Evolutionary conservation across 2,888 invertebrate genomes (phyloP).

Genomic region (Nomada hirtipes): DNA sequence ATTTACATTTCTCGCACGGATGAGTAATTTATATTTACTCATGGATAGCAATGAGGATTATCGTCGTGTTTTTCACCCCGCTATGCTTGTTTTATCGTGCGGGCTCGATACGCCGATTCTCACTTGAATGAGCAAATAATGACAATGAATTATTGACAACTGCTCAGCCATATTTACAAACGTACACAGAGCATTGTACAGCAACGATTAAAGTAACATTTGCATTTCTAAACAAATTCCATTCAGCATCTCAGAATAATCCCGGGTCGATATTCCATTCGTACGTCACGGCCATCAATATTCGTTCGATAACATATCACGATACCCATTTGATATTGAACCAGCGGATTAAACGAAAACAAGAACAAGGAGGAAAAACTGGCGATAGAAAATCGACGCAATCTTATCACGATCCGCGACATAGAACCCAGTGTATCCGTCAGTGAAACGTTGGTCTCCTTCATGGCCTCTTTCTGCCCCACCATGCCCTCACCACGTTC

Average conservation of each 20-base stretch:
- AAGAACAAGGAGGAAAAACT: not conserved
- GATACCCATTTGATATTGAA: no score
- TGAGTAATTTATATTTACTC: not conserved
- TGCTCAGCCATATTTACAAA: conserved; percentile 10
- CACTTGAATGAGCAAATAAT: conserved; percentile 2
- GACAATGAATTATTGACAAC: conserved; percentile 12
- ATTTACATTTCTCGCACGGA: not conserved
- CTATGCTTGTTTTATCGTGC: not conserved
- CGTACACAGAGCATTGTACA: not conserved
- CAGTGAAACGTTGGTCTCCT: conserved; percentile 57
- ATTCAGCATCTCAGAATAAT: no score
- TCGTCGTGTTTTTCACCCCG: not conserved
- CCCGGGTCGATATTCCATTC: no score
- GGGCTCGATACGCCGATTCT: not conserved
- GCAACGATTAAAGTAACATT: not conserved
- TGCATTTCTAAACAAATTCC: not conserved
- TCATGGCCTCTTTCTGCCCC: conserved; percentile 65
- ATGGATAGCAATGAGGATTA: not conserved
- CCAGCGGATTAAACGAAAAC: no score
- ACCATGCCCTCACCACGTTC: conserved; percentile 57
- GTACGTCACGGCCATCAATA: no score
- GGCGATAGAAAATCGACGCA: not conserved
- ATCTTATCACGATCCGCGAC: not conserved
- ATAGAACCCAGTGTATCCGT: conserved; percentile 26
- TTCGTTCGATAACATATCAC: no score